phyloP scores from a whole-genome alignment of 2,113 vertebrate genomes.

The Rhinogobius similis region DNA sequence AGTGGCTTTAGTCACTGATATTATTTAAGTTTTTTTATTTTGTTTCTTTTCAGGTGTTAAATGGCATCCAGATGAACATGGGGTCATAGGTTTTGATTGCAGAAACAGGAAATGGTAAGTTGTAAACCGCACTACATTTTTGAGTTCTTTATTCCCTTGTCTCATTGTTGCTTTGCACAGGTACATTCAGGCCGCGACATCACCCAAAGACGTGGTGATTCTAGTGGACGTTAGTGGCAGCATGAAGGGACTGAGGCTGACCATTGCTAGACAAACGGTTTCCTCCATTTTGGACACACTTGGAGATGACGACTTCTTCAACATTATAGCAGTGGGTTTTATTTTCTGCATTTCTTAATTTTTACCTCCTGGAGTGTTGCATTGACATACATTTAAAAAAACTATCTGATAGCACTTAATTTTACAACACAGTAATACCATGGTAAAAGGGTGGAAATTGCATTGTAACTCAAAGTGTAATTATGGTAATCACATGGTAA shows the following conservation, averaged over 20 bases:
- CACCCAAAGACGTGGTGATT: slow-evolving; percentile 97
- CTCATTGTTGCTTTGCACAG: slow-evolving; percentile 63
- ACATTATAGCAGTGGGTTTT: slow-evolving; percentile 90
- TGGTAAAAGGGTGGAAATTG: neutral
- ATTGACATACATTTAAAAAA: neutral
- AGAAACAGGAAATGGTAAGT: slow-evolving; percentile 96
- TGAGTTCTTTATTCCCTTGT: neutral
- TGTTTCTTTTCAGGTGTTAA: slow-evolving; percentile 84
- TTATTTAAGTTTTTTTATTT: neutral
- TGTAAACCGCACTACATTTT: slow-evolving; percentile 16
- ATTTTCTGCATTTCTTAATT: neutral
- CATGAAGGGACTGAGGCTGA: slow-evolving; percentile 97
- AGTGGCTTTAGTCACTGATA: neutral
- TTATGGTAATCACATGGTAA: neutral
- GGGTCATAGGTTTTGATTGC: slow-evolving; percentile 97
- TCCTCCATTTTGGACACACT: slow-evolving; percentile 97
- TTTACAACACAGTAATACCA: too few species aligned
- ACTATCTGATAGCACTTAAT: neutral
- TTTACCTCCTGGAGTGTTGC: neutral
- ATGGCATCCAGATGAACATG: slow-evolving; percentile 97
- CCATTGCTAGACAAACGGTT: slow-evolving; percentile 95
- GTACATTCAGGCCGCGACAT: slow-evolving; percentile 99
- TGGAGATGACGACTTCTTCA: slow-evolving; percentile 98
- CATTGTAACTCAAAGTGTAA: neutral
- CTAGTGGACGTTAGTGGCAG: slow-evolving; percentile 97